These are phyloP conservation scores for Drosophila simulans DNA, from an alignment of 1,140 invertebrate genomes.

Conservation along the genomic window DNA sequence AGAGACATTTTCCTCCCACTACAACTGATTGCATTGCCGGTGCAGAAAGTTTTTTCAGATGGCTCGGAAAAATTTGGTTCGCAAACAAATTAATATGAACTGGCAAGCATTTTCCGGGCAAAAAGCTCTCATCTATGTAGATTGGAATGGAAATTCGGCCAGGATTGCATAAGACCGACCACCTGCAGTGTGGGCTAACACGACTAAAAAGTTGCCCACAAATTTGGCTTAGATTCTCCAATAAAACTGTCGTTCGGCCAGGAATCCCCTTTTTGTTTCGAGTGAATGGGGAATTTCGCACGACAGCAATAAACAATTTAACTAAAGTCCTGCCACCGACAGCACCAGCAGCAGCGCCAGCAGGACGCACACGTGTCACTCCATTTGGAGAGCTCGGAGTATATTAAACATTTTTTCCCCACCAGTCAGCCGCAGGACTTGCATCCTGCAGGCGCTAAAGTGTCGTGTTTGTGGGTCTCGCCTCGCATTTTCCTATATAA, in stretches of 20 bases:
- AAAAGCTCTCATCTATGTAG: background rate
- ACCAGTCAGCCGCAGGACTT: constrained; percentile 22
- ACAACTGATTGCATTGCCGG: constrained; percentile 4
- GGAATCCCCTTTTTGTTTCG: background rate
- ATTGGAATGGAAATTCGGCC: constrained; percentile 9
- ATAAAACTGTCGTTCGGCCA: constrained; percentile 26
- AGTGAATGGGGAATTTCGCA: constrained; percentile 11
- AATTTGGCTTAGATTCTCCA: constrained; percentile 34
- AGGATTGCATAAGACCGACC: constrained; percentile 2
- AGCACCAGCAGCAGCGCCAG: background rate
- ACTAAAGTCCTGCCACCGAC: constrained; percentile 25
- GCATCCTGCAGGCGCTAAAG: constrained; percentile 28
- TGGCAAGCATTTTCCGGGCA: constrained; percentile 2
- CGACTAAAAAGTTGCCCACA: constrained; percentile 13
- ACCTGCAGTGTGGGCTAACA: background rate
- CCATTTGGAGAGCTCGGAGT: constrained; percentile 9
- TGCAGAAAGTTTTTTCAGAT: constrained; percentile 10
- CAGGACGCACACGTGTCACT: constrained; percentile 25
- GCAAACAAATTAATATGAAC: constrained; percentile 14
- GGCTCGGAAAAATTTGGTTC: background rate
- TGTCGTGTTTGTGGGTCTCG: constrained; percentile 13
- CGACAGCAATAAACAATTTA: constrained; percentile 42
- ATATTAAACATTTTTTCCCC: constrained; percentile 43
- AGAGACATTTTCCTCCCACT: constrained; percentile 4
- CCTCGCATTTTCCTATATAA: constrained; percentile 8